Conservation (phyloP, 1,140 invertebrate genomes). For the Drosophila navojoa region DNA sequence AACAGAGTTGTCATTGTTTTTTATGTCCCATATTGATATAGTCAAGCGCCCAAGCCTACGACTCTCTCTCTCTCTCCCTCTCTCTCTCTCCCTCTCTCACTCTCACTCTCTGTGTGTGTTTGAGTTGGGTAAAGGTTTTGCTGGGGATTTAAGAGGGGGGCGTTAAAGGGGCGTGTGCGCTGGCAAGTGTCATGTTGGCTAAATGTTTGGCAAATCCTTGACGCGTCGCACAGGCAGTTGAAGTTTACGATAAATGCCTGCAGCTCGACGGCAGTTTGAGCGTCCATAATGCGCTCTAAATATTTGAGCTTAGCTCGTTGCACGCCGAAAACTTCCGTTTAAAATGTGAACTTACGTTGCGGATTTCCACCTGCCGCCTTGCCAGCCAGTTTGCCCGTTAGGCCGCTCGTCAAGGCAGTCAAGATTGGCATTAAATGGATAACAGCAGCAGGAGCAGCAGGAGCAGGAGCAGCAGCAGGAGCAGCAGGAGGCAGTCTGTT, state of each 20-base stretch:
- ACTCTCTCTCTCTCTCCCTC: not conserved
- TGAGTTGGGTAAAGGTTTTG: not conserved
- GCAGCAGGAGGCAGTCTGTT: not conserved
- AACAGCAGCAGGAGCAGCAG: slow-evolving; percentile 36
- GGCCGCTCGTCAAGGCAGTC: slow-evolving; percentile 1
- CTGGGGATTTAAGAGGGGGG: not conserved
- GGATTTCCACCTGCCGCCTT: slow-evolving; percentile 14
- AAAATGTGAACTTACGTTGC: slow-evolving; percentile 60
- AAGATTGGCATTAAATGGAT: slow-evolving; percentile 59
- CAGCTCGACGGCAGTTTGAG: slow-evolving; percentile 60
- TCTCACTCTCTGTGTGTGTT: slow-evolving; percentile 1
- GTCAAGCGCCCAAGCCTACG: not conserved
- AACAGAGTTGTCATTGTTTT: slow-evolving; percentile 71
- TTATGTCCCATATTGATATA: slow-evolving; percentile 60
- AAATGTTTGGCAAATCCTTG: slow-evolving; percentile 77
- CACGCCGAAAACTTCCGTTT: slow-evolving; percentile 54
- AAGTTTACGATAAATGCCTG: slow-evolving; percentile 80
- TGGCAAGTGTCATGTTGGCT: slow-evolving; percentile 73
- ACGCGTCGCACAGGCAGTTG: slow-evolving; percentile 71
- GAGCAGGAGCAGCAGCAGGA: not conserved
- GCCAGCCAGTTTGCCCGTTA: not conserved
- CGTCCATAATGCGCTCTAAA: slow-evolving; percentile 62
- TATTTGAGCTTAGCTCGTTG: slow-evolving; percentile 50
- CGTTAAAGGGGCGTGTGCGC: not conserved
- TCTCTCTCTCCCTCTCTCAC: not conserved